A percentile compares a stretch with the other conserved stretches of the same genome.
phyloP scores from a whole-genome alignment of 2,113 vertebrate genomes.

The Seriola quinqueradiata region DNA sequence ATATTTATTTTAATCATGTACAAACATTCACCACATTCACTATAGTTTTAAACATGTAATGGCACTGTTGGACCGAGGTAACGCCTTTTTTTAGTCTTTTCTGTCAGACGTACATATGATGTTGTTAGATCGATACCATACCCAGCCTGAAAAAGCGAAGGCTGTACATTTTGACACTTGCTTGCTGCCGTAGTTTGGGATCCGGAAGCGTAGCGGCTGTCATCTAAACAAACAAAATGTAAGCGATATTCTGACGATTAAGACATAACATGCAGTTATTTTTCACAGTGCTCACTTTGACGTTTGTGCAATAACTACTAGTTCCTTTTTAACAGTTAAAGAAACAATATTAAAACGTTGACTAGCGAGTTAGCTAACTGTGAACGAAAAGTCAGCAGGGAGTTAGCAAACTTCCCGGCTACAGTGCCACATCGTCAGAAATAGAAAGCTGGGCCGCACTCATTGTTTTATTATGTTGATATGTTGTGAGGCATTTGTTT shows the following conservation, averaged over 20 bases:
- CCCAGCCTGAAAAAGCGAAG: slow-evolving; percentile 26
- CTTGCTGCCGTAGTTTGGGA: slow-evolving; percentile 50
- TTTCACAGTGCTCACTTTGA: accelerated
- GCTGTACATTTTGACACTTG: not conserved
- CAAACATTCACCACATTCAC: no score
- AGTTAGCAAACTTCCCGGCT: slow-evolving; percentile 57
- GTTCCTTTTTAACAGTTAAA: not conserved
- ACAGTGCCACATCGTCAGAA: slow-evolving; percentile 76
- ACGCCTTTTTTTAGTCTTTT: not conserved
- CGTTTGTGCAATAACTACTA: not conserved
- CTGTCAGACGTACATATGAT: no score
- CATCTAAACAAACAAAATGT: slow-evolving; percentile 68
- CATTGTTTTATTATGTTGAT: no score
- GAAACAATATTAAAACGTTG: not conserved
- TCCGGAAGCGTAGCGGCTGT: slow-evolving; percentile 54
- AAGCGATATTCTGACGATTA: slow-evolving; percentile 51
- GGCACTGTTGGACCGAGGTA: no score
- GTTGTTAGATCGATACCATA: not conserved
- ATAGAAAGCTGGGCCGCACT: slow-evolving; percentile 17
- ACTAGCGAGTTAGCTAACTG: not conserved
- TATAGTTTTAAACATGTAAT: no score
- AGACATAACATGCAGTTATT: accelerated
- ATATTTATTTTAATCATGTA: not conserved
- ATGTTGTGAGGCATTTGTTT: not conserved
- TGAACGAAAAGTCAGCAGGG: not conserved